Evolutionary conservation across 2,113 vertebrate genomes (phyloP).

Genomic region (Syngnathus floridae): DNA sequence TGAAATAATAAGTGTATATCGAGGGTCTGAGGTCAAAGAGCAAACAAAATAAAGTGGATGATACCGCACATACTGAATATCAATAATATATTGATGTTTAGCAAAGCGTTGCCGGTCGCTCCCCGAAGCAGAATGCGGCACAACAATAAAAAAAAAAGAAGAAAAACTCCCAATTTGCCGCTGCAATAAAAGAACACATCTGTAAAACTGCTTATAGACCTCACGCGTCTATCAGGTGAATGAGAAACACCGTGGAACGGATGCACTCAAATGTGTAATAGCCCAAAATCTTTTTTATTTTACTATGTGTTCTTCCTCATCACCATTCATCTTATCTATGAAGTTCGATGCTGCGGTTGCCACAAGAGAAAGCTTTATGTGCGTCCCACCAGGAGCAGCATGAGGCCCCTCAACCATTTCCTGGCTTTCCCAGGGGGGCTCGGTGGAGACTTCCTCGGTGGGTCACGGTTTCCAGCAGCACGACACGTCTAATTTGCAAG

Average conservation of each 20-base stretch:
- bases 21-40: neutral
- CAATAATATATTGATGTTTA: neutral
- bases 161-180: neutral
- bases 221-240: neutral
- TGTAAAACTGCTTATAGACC: neutral
- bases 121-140: neutral
- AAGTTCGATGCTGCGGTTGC: constrained; percentile 12
- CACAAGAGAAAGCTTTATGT: constrained; percentile 13
- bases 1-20: neutral
- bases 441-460: constrained; percentile 58
- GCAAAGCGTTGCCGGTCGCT: constrained; percentile 1
- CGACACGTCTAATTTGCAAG: constrained; percentile 50
- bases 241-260: neutral
- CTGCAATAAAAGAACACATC: neutral
- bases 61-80: neutral
- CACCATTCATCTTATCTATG: neutral
- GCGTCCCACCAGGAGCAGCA: constrained; percentile 46
- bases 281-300: neutral
- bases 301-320: neutral
- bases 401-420: constrained; percentile 51
- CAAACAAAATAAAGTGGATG: neutral
- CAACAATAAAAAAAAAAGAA: neutral
- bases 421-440: constrained; percentile 53
- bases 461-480: constrained; percentile 39
- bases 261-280: neutral